These are phyloP conservation scores for Aproaerema taeniolella DNA, from an alignment of 2,888 invertebrate species.

Conservation along the genomic window DNA sequence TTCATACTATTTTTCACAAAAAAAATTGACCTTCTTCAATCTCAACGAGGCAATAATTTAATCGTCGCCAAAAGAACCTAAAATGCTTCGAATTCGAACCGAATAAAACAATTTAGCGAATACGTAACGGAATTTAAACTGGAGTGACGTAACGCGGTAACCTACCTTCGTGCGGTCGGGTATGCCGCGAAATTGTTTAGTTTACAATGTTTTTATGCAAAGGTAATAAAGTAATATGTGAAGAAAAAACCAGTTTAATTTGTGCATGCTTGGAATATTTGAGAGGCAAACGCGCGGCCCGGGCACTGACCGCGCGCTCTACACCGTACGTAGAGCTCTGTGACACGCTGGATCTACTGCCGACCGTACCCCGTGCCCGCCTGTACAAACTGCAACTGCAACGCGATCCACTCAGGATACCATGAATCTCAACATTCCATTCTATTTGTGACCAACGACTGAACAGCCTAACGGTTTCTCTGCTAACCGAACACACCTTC, in stretches of 20 bases:
- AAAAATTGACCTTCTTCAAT: too few species aligned
- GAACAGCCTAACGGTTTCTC: neutral
- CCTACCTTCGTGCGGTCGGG: conserved; percentile 13
- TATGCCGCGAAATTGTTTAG: conserved; percentile 32
- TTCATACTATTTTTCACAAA: too few species aligned
- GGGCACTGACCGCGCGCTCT: conserved; percentile 48
- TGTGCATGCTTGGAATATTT: conserved; percentile 75
- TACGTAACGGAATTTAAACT: conserved; percentile 21
- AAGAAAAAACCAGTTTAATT: conserved; percentile 73
- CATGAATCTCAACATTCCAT: neutral
- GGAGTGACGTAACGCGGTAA: conserved; percentile 17
- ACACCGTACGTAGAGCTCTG: conserved; percentile 7
- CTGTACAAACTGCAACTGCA: too few species aligned
- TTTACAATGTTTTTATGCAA: conserved; percentile 60
- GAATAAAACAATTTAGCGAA: conserved; percentile 14
- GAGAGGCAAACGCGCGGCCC: conserved; percentile 68
- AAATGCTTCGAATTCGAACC: conserved; percentile 2
- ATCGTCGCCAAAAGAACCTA: neutral
- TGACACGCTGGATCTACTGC: neutral
- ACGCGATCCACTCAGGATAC: neutral
- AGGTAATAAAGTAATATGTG: conserved; percentile 61
- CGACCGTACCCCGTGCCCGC: neutral
- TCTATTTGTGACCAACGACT: neutral
- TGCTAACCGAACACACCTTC: neutral
- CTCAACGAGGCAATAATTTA: neutral